Base-by-base conservation (phyloP, 2,888 invertebrate genomes). In the Acanthosepion esculentum region DNA sequence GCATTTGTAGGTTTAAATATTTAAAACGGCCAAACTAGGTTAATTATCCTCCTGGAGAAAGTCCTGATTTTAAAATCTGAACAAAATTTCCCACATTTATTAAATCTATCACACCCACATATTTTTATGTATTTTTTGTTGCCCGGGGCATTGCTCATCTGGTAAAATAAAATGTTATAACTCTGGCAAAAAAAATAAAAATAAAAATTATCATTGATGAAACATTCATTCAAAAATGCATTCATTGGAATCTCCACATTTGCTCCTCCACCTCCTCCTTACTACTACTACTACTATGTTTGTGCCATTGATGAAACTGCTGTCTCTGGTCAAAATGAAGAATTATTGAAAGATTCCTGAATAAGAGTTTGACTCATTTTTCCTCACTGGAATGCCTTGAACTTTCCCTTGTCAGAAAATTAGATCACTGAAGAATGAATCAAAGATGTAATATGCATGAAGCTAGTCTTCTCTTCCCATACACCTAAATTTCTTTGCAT, bases 351-450 rank as follows among this genome's bases (percentile, higher is more conserved):
- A 78, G n/a, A 78, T 78, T 78, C 78, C 78, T 78, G 78, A 78
- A 78, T 78, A 78, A n/a, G n/a, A 78, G 12, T n/a, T 78, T 78
- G 78, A 78, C 78, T 78, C 78, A 78, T 78, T 78, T n/a, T n/a
- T 78, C 78, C n/a, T 78, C 78, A 78, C n/a, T 78, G 78, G 78
- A 78, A 78, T 78, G 78, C 78, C n/a, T 78, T 78, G 78, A 78
- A 78, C 78, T 78, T 78, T 78, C 78, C n/a, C 78, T 78, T 78
- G 78, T 78, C 78, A 78, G 78, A 78, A 78, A 78, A 78, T 78
- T 78, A 78, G 78, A 78, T 78, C 78, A 78, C 78, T n/a, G 18
- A 78, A 78, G 78, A 78, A 78, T 78, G 78, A 78, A 78, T 78
- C 78, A 78, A 78, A 78, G 78, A 78, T n/a, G 78, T 78, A 78